Base-by-base conservation (phyloP, 2,888 invertebrate species). In the Lymantria dispar region DNA sequence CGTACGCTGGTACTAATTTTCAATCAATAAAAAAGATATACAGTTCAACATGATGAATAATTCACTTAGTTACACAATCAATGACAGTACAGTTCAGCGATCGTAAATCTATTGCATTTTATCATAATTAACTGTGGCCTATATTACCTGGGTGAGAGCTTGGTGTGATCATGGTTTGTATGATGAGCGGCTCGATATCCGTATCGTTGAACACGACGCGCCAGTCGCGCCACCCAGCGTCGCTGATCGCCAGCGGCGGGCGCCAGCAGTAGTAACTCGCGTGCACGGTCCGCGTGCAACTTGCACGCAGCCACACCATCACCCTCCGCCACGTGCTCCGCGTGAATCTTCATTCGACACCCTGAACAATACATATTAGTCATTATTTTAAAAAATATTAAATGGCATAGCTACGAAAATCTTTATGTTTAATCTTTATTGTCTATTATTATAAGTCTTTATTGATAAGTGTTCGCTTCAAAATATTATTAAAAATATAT, bases 271-370 rank as follows among this genome's bases (percentile, higher is more conserved):
- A 99, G 92, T 87, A 99, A 93, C 89, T 99, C 99, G 78, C 98
- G 97, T 76, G 99, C 98, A 60, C 98, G 97, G 93, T 99, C 98
- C 73, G 97, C 97, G 87, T 98, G 98, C 64, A 99, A 94, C 93
- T 98, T 99, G 92, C 99, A 99, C 43, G 98, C 98, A 60, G 97
- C 97, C 78, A 98, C 95, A 82, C 97, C 97, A 80, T 76, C 82
- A 68, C 91, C 92, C 67, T 94, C 93, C 72, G 96, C 95, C 83
- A 97, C 94, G 93, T 99, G 99, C 81, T 99, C 99, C 85, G 97
- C 97, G 91, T 99, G 99, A 77, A 99, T 96, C 93, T 99, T 99
- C 83, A 98, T 96, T 78, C 97, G 96, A 91, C 99, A 99, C 65
- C 98, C 98, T 96, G 80, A 11, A 15, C 30, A 9, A 33, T 14